These are phyloP conservation scores for Haliclystus octoradiatus DNA, from an alignment of 30 jellyfish, hydroid and myxozoan genomes.

Conservation along the genomic window DNA sequence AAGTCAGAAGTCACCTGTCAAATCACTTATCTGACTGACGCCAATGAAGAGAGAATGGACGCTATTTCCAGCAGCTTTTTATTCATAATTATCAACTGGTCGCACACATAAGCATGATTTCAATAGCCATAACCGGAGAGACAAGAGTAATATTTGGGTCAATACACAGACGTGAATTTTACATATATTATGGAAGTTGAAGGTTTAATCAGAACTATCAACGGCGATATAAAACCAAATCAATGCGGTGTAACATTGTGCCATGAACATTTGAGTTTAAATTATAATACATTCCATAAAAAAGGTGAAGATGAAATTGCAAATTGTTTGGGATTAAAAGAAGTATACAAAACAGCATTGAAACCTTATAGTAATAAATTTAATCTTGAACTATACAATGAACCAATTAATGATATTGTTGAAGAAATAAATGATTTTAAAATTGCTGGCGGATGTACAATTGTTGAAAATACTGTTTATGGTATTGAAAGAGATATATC, in stretches of 20 bases:
- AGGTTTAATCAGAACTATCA: not conserved
- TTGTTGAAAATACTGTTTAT: conserved; percentile 65
- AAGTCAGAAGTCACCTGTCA: too few relatives aligned
- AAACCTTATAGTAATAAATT: conserved; percentile 50
- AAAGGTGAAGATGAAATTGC: not conserved
- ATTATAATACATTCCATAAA: too few relatives aligned
- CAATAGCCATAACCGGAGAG: too few relatives aligned
- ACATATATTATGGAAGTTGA: too few relatives aligned
- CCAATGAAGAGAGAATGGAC: too few relatives aligned
- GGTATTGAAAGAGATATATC: conserved; percentile 77
- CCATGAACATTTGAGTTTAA: not conserved
- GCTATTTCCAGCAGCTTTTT: too few relatives aligned
- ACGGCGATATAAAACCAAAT: not conserved
- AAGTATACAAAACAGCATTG: not conserved
- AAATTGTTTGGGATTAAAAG: too few relatives aligned
- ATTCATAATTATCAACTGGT: too few relatives aligned
- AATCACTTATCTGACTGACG: too few relatives aligned
- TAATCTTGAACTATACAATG: conserved; percentile 64
- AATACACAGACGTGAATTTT: too few relatives aligned
- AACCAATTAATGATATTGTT: conserved; percentile 32
- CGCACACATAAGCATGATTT: too few relatives aligned
- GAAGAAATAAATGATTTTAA: conserved; percentile 66
- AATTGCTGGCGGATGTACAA: conserved; percentile 64
- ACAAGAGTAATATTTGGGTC: too few relatives aligned
- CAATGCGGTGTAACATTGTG: not conserved